phyloP scores from a whole-genome alignment of 2,888 invertebrate genomes.

The Troglohyphantes excavatus region DNA sequence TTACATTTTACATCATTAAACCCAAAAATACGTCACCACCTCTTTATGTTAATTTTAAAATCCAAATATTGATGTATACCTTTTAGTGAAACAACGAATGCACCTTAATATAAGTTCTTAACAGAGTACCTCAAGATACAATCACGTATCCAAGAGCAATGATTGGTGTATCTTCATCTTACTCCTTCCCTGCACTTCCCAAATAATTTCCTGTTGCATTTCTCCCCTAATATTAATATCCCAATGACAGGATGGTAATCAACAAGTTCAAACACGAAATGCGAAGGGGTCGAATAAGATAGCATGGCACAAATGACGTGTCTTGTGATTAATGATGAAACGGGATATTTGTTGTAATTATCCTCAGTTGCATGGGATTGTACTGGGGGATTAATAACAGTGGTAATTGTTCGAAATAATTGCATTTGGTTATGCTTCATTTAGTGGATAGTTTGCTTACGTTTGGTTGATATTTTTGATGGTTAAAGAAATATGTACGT shows the following conservation, averaged over 20 bases:
- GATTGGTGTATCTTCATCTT: neutral
- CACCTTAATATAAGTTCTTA: too few species aligned
- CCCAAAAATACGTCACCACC: too few species aligned
- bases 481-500: too few species aligned
- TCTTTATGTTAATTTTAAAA: too few species aligned
- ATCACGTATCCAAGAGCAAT: too few species aligned
- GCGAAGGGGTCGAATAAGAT: constrained; percentile 29
- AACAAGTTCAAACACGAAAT: constrained; percentile 40
- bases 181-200: neutral
- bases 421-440: neutral
- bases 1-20: too few species aligned
- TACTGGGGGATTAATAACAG: constrained; percentile 20
- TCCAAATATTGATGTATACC: too few species aligned
- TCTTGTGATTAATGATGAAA: constrained; percentile 36
- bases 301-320: constrained; percentile 18
- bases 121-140: too few species aligned
- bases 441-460: neutral
- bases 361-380: neutral
- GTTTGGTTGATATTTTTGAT: neutral
- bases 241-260: constrained; percentile 44
- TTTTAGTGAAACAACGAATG: too few species aligned
- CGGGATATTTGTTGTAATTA: constrained; percentile 56
- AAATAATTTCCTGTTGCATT: constrained; percentile 31
- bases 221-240: neutral
- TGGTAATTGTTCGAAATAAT: constrained; percentile 46